Evolutionary conservation across 2,797 vertebrate species (phyloP).

Genomic region (Serranus cabrilla): DNA sequence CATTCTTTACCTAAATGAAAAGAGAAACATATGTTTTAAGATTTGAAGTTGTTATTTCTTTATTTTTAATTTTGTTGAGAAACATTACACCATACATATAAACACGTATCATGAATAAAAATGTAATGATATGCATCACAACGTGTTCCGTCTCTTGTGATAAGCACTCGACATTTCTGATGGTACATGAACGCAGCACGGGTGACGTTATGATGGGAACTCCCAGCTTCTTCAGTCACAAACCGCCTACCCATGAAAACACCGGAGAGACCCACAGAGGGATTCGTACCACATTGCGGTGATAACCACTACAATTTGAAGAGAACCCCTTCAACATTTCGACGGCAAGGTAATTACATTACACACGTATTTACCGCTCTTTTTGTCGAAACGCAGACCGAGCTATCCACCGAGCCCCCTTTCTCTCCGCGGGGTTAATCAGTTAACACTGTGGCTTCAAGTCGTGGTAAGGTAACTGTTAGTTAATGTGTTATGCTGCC

Average conservation of each 20-base stretch:
- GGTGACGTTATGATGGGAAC: slow-evolving; percentile 61
- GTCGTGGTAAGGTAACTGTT: slow-evolving; percentile 45
- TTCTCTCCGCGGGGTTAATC: not conserved
- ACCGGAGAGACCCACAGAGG: slow-evolving; percentile 22
- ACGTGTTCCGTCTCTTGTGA: too few species aligned
- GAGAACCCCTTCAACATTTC: slow-evolving; percentile 13
- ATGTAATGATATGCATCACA: too few species aligned
- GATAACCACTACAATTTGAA: not conserved
- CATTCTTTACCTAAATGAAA: not conserved
- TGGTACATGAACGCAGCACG: slow-evolving; percentile 9
- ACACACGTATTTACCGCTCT: accelerated
- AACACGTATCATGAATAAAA: too few species aligned
- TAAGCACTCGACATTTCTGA: not conserved
- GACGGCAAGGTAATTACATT: slow-evolving; percentile 47
- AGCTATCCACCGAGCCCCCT: not conserved
- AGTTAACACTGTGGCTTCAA: slow-evolving; percentile 24
- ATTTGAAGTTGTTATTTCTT: accelerated
- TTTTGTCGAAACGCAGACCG: not conserved
- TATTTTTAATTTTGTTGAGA: not conserved
- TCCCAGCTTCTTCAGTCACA: slow-evolving; percentile 54
- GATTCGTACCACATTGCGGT: slow-evolving; percentile 26
- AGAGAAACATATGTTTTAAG: accelerated
- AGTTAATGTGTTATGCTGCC: slow-evolving; percentile 29
- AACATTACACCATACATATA: not conserved
- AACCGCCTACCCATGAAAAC: slow-evolving; percentile 60